Base-by-base conservation (phyloP, 2,888 invertebrate species). In the Actias luna region DNA sequence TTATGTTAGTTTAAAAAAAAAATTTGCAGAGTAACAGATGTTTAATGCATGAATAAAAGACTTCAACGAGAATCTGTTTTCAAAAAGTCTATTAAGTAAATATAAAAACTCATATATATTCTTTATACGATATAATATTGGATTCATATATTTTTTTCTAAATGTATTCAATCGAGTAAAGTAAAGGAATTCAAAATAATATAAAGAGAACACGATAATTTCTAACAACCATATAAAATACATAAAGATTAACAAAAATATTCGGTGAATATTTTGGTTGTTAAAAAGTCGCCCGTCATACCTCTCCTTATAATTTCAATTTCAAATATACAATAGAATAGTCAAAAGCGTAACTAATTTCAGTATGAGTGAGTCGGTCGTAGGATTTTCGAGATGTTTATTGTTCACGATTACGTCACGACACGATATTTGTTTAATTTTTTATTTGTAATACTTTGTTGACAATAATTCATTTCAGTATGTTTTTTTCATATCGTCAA, bases 331-430 rank as follows among this genome's bases (percentile, higher is more conserved):
- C 82, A 82, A 83, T 80, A 65, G 76, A 67, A 75, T 69, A 74
- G 73, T 67, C 71, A 71, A 76, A 69, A 71, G 72, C 81, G 83
- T 77, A 65, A 76, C 82, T 79, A 83, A 83, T 83, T 80, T 78
- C 69, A 73, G 73, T 81, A 78, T 77, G 73, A 74, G 73, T 76
- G 71, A 67, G 68, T 67, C 69, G 64, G 61, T 61, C 62, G 63
- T 69, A 63, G 65, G 46, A 55, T 65, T 65, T 58, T 63, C 14
- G 46, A 59, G 57, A 33, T 25, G 33, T 74, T 77, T 78, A 71
- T 7, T 63, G 46, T 14, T 58, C 16, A 50, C 46, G 46, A 50
- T 50, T 7, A 63, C 35, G 8, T 55, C 14, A 52, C 78, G 79
- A 76, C 33, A 74, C 78, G 79, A 71, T 22, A 8, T 35, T 59